Conservation (phyloP, 1,140 invertebrate species). For the Magallana ariakensis region DNA sequence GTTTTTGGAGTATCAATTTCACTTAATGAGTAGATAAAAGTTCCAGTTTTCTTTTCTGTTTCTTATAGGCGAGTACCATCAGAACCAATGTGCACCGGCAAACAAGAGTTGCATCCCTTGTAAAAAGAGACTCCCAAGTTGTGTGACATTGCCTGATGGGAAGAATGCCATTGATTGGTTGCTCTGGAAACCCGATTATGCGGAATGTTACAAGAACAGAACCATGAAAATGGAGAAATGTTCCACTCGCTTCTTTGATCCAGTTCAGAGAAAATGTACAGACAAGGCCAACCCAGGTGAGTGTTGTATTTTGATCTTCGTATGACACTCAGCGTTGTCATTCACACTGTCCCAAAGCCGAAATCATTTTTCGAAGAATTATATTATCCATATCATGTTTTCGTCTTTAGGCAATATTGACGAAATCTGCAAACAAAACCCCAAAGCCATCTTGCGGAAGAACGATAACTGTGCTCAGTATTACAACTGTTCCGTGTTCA, state of each 20-base stretch:
- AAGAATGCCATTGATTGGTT: conserved; percentile 50
- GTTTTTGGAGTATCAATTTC: not conserved
- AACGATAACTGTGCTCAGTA: conserved; percentile 69
- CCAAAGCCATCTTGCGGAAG: conserved; percentile 50
- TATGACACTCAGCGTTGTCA: not conserved
- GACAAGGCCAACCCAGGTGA: conserved; percentile 46
- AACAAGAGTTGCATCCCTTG: conserved; percentile 53
- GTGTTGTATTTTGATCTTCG: not conserved
- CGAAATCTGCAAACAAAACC: conserved; percentile 53
- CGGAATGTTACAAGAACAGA: conserved; percentile 63
- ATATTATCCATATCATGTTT: not conserved
- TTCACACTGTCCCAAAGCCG: not conserved
- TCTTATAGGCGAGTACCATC: conserved; percentile 44
- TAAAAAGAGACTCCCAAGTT: conserved; percentile 56
- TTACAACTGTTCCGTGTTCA: conserved; percentile 63
- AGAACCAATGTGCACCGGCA: conserved; percentile 23
- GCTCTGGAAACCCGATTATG: conserved; percentile 57
- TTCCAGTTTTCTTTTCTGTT: not conserved
- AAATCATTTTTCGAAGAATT: too few relatives aligned
- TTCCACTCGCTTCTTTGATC: conserved; percentile 54
- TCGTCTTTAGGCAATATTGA: conserved; percentile 49
- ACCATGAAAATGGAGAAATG: conserved; percentile 52
- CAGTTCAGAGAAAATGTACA: conserved; percentile 52
- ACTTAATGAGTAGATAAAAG: not conserved
- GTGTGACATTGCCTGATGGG: conserved; percentile 57